These are phyloP conservation scores for Acrocephalus arundinaceus DNA, from an alignment of 2,113 vertebrate species.

Conservation along the genomic window DNA sequence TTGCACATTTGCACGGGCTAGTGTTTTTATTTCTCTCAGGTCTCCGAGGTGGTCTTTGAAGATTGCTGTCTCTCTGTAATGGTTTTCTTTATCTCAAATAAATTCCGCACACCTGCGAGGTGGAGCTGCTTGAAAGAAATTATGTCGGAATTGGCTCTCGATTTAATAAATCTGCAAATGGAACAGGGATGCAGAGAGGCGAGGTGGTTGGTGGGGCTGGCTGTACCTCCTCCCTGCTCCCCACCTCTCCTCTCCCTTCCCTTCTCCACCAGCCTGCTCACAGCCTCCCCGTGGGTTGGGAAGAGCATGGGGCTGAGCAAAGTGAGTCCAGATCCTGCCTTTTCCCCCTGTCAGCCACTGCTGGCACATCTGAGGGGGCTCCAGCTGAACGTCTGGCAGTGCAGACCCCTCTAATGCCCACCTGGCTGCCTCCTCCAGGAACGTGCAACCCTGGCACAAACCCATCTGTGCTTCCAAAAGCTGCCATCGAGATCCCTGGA, in stretches of 20 bases:
- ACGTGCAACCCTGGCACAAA: rapidly evolving
- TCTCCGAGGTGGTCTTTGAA: constrained; percentile 78
- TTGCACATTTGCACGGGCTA: constrained; percentile 76
- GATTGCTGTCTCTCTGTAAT: constrained; percentile 70
- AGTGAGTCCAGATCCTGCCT: background rate
- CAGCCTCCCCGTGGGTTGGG: background rate
- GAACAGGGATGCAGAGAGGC: constrained; percentile 16
- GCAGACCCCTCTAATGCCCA: background rate
- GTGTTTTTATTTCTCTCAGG: constrained; percentile 77
- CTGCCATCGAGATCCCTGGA: background rate
- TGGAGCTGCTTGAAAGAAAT: constrained; percentile 70
- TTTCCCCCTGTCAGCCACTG: background rate
- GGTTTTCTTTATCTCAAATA: constrained; percentile 76
- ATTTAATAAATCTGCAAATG: constrained; percentile 73
- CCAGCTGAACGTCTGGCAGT: rapidly evolving
- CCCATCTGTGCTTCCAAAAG: rapidly evolving
- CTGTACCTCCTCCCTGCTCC: background rate
- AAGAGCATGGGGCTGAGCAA: background rate
- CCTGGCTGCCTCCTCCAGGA: background rate
- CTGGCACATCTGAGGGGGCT: background rate
- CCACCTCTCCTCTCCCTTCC: background rate
- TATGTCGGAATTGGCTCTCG: constrained; percentile 61
- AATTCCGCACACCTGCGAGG: constrained; percentile 74
- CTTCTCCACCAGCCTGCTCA: background rate
- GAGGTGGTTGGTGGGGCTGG: background rate